These are phyloP conservation scores for Zaprionus tsacasi DNA, from an alignment of 1,140 invertebrate species.

Conservation along the genomic window DNA sequence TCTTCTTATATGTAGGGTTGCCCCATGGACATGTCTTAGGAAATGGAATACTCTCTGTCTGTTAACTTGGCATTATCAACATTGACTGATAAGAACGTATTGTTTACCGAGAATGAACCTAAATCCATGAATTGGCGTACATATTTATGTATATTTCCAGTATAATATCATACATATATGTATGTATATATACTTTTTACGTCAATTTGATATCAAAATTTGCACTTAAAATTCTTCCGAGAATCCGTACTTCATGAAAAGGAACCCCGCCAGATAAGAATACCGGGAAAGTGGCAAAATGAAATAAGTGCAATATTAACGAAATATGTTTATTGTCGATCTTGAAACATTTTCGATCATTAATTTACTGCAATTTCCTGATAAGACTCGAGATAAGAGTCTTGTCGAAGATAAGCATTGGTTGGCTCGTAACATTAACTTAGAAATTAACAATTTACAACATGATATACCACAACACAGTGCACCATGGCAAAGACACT, in stretches of 20 bases:
- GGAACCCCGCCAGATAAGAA: neutral
- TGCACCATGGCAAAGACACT: neutral
- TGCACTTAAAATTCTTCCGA: conserved; percentile 1
- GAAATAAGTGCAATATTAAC: conserved; percentile 10
- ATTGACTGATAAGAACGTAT: neutral
- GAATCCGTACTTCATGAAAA: neutral
- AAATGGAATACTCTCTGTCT: neutral
- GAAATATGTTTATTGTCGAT: neutral
- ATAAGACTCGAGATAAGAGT: conserved; percentile 23
- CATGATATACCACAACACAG: neutral
- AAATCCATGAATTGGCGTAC: neutral
- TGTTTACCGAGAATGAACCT: conserved; percentile 2
- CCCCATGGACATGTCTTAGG: neutral
- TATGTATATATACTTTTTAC: neutral
- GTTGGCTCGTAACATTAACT: conserved; percentile 1
- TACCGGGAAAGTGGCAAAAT: neutral
- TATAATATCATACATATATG: neutral
- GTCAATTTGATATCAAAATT: neutral
- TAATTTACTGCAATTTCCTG: conserved; percentile 22
- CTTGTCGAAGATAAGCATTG: conserved; percentile 5
- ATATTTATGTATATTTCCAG: neutral
- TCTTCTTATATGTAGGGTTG: conserved; percentile 2
- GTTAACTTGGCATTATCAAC: conserved; percentile 1
- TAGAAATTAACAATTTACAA: neutral
- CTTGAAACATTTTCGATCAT: conserved; percentile 11